Evolutionary conservation across 1,140 invertebrate species (phyloP).

Genomic region (Protaetia brevitarsis): DNA sequence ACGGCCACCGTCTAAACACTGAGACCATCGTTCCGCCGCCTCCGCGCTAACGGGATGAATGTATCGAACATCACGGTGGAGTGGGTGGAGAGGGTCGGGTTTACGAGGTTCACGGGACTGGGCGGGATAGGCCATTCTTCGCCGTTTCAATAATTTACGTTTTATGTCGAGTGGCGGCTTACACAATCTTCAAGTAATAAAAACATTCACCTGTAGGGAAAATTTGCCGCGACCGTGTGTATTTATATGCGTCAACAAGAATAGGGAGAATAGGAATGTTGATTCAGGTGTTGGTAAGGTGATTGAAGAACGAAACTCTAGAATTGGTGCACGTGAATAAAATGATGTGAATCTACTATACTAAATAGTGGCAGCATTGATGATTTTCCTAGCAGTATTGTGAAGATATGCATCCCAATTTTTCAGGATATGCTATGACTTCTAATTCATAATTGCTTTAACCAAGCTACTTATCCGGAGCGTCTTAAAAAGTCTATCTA

Average conservation of each 20-base stretch:
- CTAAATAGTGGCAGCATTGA: no score
- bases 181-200: neutral
- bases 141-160: slow-evolving; percentile 8
- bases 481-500: no score
- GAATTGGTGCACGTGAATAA: no score
- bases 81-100: no score
- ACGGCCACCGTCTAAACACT: slow-evolving; percentile 32
- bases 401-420: no score
- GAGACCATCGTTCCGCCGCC: slow-evolving; percentile 21
- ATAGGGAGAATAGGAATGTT: neutral
- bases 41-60: neutral
- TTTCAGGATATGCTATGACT: no score
- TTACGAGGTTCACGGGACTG: neutral
- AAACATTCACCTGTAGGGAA: neutral
- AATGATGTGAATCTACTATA: no score
- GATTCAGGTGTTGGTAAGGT: no score
- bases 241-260: neutral
- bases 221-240: neutral
- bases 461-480: no score
- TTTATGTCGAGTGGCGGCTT: neutral
- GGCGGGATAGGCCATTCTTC: neutral
- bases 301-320: no score
- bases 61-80: slow-evolving; percentile 7
- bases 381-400: no score
- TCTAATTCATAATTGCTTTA: no score